Percentiles rank a stretch among this genome's conserved stretches.
Evolutionary conservation across 2,113 vertebrate genomes (phyloP).

Genomic region (Rhabdornis inornatus): DNA sequence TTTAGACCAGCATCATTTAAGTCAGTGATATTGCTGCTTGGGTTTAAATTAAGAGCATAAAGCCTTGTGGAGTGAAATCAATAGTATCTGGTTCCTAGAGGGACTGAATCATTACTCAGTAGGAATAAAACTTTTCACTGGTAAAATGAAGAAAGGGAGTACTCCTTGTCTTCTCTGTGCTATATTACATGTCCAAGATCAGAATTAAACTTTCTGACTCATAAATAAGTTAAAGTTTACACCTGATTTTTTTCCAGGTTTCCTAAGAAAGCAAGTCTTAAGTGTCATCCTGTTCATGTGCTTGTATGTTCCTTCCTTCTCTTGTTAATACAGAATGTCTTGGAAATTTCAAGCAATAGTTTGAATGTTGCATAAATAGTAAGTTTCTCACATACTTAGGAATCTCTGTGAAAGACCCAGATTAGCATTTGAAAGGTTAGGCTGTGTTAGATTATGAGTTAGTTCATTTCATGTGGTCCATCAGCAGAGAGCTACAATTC

Average conservation of each 20-base stretch:
- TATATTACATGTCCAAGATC: neutral
- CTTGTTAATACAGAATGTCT: neutral
- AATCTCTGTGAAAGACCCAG: neutral
- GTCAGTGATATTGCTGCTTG: neutral
- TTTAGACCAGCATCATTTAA: neutral
- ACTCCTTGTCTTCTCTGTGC: neutral
- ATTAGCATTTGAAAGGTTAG: neutral
- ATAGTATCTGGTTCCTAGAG: neutral
- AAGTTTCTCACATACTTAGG: neutral
- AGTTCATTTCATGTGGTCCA: neutral
- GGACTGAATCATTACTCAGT: neutral
- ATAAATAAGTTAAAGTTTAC: neutral
- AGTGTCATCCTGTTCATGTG: neutral
- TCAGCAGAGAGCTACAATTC: neutral
- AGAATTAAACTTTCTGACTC: neutral
- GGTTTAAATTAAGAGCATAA: constrained; percentile 27
- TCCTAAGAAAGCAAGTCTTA: neutral
- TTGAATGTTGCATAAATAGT: neutral
- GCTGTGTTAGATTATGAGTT: neutral
- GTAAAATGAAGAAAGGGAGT: neutral
- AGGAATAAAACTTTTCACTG: neutral
- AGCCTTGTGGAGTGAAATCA: constrained; percentile 4
- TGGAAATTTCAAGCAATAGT: neutral
- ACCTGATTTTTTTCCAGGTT: neutral
- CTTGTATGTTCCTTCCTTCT: neutral